Base-by-base conservation (phyloP, 2,797 vertebrate species). In the Brotula barbata region DNA sequence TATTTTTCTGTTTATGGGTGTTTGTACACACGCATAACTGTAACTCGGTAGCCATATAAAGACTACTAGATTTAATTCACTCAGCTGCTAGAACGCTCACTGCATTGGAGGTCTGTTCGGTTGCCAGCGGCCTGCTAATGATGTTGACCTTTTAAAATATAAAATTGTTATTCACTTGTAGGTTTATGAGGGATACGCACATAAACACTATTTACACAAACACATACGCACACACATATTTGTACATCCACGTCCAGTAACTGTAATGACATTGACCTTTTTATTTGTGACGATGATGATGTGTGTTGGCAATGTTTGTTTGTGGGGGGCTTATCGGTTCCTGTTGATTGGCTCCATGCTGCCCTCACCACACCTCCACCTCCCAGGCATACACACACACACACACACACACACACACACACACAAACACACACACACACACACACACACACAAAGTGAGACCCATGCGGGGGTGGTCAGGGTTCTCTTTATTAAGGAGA, bases 231-330 rank as follows among this genome's bases (percentile, higher is more conserved):
- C 74, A 47, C 68, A 37, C 52, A 31, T 44, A 13, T 19, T 17
- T 20, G n/a, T 58, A 19, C 82, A 62, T 71, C 71, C 64, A 70
- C 71, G 71, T 73, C 65, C 75, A 74, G 58, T 55, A 71, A 75
- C 78, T 71, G 75, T 92, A 89, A 92, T 92, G 89, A 90, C 82
- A 80, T 76, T 92, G 91, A 90, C 91, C 90, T 92, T 92, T 91
- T 89, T 85, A 80, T 90, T 89, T 83, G 77, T 53, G 46, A 39
- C n/a, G n/a, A n/a, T 48, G 63, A 70, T 85, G 85, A 83, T 85
- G 82, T 81, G 80, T 83, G 78, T 63, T 70, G 80, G 60, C 73
- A 79, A 56, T 81, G 81, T 83, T 80, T 88, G 81, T 85, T 84
- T 82, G 88, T 80, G 71, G 47, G 71, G 71, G 62, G 71, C 43